phyloP scores from a whole-genome alignment of 2,797 vertebrate genomes.

The Sylvia borin region DNA sequence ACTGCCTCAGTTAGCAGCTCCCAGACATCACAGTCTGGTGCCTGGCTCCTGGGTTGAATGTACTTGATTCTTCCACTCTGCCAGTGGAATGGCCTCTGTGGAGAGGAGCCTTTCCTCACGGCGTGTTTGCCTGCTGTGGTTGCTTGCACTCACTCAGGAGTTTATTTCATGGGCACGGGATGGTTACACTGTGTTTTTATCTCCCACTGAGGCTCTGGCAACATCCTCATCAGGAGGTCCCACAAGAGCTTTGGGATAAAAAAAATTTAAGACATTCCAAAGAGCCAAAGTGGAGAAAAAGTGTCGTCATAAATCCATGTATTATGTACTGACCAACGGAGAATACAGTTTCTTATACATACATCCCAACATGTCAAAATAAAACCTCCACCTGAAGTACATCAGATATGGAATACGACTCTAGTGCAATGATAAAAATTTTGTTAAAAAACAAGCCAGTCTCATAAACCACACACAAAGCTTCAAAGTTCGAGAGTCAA shows the following conservation, averaged over 20 bases:
- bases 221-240: not conserved
- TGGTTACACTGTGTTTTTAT: not conserved
- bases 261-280: not conserved
- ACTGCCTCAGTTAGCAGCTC: not conserved
- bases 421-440: not conserved
- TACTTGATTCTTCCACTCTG: not conserved
- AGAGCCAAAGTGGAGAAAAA: not conserved
- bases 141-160: not conserved
- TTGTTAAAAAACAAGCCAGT: not conserved
- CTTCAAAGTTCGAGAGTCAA: not conserved
- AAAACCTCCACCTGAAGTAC: not conserved
- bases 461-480: not conserved
- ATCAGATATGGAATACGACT: not conserved
- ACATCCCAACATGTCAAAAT: not conserved
- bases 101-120: not conserved
- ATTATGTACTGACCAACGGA: not conserved
- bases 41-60: not conserved
- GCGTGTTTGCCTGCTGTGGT: not conserved
- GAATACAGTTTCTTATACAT: not conserved
- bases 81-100: not conserved
- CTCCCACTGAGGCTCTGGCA: not conserved
- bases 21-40: rapidly evolving
- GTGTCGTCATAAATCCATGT: not conserved
- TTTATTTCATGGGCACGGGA: not conserved
- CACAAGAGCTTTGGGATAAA: not conserved